Percentiles rank a stretch among this genome's conserved stretches.
These are phyloP conservation scores for Conus betulinus DNA, from an alignment of 1,140 invertebrate genomes.

Conservation along the genomic window DNA sequence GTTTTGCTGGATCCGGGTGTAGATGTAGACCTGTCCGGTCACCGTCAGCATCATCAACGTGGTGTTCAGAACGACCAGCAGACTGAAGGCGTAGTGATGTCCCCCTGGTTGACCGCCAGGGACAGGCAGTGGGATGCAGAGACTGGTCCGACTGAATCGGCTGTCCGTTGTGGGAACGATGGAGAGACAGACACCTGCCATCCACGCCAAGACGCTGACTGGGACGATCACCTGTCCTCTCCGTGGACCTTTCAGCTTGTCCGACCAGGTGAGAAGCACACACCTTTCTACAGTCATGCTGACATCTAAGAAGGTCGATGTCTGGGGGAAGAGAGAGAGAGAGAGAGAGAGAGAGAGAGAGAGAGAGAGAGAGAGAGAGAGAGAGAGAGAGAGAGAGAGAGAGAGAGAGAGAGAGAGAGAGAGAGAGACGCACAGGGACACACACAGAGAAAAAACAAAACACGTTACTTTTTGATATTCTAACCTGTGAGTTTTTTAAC, in stretches of 20 bases:
- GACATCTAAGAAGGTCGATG: constrained; percentile 27
- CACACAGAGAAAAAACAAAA: too few species aligned
- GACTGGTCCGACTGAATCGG: constrained; percentile 47
- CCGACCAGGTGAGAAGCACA: background rate
- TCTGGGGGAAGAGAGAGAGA: too few species aligned
- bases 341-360: too few species aligned
- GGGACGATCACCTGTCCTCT: background rate
- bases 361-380: too few species aligned
- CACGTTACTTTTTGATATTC: too few species aligned
- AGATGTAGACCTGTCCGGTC: constrained; percentile 43
- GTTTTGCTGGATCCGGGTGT: background rate
- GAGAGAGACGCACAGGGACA: too few species aligned
- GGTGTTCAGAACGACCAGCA: constrained; percentile 52
- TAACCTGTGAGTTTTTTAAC: too few species aligned
- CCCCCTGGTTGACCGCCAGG: constrained; percentile 25
- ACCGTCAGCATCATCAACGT: constrained; percentile 44
- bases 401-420: too few species aligned
- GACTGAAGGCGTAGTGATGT: constrained; percentile 43
- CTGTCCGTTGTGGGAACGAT: constrained; percentile 22
- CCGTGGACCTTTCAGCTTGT: background rate
- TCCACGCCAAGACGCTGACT: constrained; percentile 25
- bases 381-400: too few species aligned
- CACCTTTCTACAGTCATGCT: constrained; percentile 52
- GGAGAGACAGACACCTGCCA: constrained; percentile 26
- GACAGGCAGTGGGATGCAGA: constrained; percentile 54